These are phyloP conservation scores for Tetragnatha versicolor DNA, from an alignment of 1,140 invertebrate genomes.

Conservation along the genomic window DNA sequence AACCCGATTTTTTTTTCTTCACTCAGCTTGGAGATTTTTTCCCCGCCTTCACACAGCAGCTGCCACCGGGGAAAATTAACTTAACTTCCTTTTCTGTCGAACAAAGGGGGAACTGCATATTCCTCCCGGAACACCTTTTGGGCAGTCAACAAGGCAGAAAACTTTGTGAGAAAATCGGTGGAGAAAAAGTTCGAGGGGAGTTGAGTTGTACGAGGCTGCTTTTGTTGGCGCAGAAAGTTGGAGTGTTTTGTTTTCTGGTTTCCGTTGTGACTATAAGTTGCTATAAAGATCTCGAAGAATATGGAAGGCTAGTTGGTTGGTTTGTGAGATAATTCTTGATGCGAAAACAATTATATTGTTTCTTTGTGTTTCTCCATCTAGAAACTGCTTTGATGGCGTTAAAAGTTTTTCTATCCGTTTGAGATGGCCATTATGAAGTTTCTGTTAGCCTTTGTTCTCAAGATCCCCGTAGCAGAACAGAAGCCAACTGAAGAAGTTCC, in stretches of 20 bases:
- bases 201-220: not conserved
- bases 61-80: not conserved
- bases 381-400: no score
- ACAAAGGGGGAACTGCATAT: constrained; percentile 12
- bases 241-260: constrained; percentile 6
- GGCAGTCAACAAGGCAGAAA: constrained; percentile 18
- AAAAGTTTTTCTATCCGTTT: no score
- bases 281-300: no score
- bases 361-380: no score
- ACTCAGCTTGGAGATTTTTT: not conserved
- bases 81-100: not conserved
- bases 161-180: not conserved
- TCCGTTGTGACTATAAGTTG: no score
- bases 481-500: no score
- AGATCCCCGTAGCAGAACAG: no score
- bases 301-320: no score
- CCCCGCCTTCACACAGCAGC: not conserved
- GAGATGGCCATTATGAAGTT: no score
- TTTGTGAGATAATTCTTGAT: no score
- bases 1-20: not conserved
- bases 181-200: constrained; percentile 4
- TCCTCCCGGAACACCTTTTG: constrained; percentile 26
- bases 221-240: constrained; percentile 1
- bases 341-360: no score
- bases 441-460: no score